Conservation (phyloP, 2,888 invertebrate species). For the Synergus laeviventris region DNA sequence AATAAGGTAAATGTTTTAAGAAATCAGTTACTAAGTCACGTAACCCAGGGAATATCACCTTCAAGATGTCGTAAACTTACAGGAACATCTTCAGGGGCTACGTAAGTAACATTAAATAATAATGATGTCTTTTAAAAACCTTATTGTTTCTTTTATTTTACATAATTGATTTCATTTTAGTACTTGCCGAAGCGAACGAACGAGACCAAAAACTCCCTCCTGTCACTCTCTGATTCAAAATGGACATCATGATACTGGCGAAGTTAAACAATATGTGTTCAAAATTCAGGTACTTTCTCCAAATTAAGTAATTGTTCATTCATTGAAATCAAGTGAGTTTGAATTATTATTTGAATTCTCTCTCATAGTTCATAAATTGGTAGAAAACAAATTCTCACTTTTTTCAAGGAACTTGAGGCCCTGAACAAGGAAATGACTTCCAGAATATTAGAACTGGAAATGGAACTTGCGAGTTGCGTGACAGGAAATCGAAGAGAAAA, state of each 20-base stretch:
- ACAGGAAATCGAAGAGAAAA: conserved; percentile 66
- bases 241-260: conserved; percentile 59
- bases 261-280: conserved; percentile 56
- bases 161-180: conserved; percentile 56
- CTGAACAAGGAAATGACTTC: conserved; percentile 64
- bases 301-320: background rate
- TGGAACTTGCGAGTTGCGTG: conserved; percentile 59
- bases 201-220: conserved; percentile 62
- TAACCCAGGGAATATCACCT: conserved; percentile 64
- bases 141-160: background rate
- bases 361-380: background rate
- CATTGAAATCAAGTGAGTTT: background rate
- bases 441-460: conserved; percentile 65
- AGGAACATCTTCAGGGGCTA: conserved; percentile 66
- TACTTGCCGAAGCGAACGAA: conserved; percentile 69
- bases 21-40: conserved; percentile 70
- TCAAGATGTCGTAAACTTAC: conserved; percentile 61
- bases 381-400: background rate
- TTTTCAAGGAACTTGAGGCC: conserved; percentile 63
- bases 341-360: background rate
- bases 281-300: conserved; percentile 64
- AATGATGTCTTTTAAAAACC: background rate
- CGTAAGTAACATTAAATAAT: conserved; percentile 58
- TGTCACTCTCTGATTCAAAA: conserved; percentile 58
- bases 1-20: conserved; percentile 68